These are phyloP conservation scores for Machimus atricapillus DNA, from an alignment of 2,888 invertebrate genomes.

Conservation along the genomic window DNA sequence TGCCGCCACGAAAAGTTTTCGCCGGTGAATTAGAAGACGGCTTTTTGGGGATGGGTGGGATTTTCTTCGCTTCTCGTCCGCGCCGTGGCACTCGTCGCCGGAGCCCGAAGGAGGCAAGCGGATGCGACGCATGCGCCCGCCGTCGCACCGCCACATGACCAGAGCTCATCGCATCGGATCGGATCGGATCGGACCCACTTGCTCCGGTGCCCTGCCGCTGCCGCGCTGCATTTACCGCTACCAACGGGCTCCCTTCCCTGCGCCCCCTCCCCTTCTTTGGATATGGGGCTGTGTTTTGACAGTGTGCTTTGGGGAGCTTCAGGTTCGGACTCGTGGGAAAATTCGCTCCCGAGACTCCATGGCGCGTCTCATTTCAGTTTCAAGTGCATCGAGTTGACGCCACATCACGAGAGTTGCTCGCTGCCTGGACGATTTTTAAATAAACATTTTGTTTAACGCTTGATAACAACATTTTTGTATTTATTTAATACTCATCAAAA, in stretches of 20 bases:
- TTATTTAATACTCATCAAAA: too few relatives aligned
- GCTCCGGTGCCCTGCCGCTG: neutral
- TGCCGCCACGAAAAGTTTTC: neutral
- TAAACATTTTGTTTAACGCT: too few relatives aligned
- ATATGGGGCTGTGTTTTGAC: neutral
- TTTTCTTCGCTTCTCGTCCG: neutral
- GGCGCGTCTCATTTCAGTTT: neutral
- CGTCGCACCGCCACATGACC: neutral
- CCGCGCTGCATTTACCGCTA: neutral
- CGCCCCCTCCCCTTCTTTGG: neutral
- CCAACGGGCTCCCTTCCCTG: neutral
- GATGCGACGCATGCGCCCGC: neutral
- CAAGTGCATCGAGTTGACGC: neutral
- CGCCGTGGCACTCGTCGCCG: neutral
- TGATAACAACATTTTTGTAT: too few relatives aligned
- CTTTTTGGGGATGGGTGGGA: constrained; percentile 23
- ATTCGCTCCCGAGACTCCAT: neutral
- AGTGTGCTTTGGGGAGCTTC: neutral
- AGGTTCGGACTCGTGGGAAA: neutral
- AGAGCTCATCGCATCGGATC: neutral
- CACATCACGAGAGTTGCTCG: neutral
- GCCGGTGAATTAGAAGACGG: neutral
- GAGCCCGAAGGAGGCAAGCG: neutral
- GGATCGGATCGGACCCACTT: neutral
- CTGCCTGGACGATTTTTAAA: neutral